phyloP scores from a whole-genome alignment of 2,113 vertebrate genomes.

The Pogona vitticeps region DNA sequence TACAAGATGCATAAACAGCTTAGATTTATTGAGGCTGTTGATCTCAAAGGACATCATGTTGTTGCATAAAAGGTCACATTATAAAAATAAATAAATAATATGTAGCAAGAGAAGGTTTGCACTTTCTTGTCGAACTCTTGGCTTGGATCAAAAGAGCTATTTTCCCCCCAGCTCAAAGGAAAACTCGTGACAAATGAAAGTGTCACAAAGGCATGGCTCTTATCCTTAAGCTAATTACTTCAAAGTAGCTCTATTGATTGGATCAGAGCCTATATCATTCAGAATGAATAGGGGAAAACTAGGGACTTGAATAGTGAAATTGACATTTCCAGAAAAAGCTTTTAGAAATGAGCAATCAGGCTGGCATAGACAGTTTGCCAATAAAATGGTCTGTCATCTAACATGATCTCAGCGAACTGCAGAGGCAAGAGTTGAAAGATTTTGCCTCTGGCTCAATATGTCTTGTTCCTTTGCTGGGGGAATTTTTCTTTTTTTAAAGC shows the following conservation, averaged over 20 bases:
- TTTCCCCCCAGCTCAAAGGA: neutral
- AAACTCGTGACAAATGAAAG: constrained; percentile 4
- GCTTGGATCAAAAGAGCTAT: neutral
- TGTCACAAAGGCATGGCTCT: neutral
- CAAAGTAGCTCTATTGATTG: constrained; percentile 2
- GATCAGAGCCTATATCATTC: neutral
- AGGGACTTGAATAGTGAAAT: neutral
- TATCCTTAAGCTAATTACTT: constrained; percentile 2
- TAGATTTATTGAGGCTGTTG: neutral
- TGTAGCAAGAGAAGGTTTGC: constrained; percentile 7
- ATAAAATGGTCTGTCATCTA: neutral
- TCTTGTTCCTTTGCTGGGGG: constrained; percentile 1
- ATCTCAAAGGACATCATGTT: neutral
- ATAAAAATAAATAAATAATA: neutral
- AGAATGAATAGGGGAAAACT: neutral
- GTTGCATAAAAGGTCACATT: neutral
- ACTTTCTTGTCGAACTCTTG: neutral
- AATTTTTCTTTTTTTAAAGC: neutral
- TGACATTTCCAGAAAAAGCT: constrained; percentile 6
- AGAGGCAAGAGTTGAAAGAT: neutral
- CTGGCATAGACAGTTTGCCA: neutral
- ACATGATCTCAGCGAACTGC: neutral
- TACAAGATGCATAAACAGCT: neutral
- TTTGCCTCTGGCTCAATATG: neutral
- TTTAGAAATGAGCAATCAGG: neutral